Conservation (phyloP, 2,797 vertebrate species). For the Propithecus deckenii region DNA sequence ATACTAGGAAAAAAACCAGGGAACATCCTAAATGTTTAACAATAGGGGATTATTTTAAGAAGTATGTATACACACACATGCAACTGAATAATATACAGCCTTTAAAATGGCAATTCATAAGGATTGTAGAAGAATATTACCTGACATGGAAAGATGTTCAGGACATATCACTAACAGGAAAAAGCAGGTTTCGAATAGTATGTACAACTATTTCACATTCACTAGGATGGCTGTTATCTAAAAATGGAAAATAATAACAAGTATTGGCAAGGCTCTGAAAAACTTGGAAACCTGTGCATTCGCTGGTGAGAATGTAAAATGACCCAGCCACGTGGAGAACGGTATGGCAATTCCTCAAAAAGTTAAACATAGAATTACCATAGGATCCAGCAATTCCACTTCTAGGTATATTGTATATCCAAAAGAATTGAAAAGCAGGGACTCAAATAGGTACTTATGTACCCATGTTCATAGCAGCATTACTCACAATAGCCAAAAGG, state of each 20-base stretch:
- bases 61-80: not conserved
- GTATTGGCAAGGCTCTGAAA: not conserved
- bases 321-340: not conserved
- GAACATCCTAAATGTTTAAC: conserved; percentile 25
- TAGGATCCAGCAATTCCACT: not conserved
- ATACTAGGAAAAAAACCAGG: not conserved
- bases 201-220: not conserved
- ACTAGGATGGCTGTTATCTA: not conserved
- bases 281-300: not conserved
- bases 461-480: not conserved
- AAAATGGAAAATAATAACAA: not conserved
- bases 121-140: not conserved
- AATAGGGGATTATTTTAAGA: not conserved
- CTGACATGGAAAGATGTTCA: not conserved
- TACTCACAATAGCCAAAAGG: not conserved
- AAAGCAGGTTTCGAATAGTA: conserved; percentile 1
- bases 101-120: not conserved
- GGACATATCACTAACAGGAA: not conserved
- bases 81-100: not conserved
- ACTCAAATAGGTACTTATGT: not conserved
- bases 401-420: not conserved
- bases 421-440: not conserved
- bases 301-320: not conserved
- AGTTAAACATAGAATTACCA: not conserved
- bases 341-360: not conserved